A percentile compares a stretch with the other conserved stretches of the same genome.
Evolutionary conservation across 2,113 vertebrate species (phyloP).

Genomic region (Notechis scutatus): DNA sequence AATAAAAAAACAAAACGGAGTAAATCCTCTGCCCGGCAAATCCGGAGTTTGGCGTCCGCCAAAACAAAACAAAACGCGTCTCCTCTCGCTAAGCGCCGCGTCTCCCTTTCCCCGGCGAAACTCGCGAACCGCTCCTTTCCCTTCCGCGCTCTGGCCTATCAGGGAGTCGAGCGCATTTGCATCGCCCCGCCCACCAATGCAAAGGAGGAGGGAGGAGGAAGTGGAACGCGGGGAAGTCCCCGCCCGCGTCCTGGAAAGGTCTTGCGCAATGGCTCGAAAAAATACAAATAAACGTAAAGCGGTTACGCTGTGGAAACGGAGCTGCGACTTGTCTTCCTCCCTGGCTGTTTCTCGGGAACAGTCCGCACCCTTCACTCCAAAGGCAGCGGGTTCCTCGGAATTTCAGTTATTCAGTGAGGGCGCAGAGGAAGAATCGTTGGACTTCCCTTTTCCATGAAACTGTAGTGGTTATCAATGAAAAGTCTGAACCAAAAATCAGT

Average conservation of each 20-base stretch:
- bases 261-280: background rate
- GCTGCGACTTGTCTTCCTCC: background rate
- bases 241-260: background rate
- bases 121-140: background rate
- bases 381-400: background rate
- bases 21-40: background rate
- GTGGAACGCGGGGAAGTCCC: background rate
- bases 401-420: background rate
- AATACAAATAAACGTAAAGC: background rate
- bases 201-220: slow-evolving; percentile 9
- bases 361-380: background rate
- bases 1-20: background rate
- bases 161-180: background rate
- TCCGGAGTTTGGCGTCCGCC: background rate
- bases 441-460: background rate
- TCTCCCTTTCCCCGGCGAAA: too few relatives aligned
- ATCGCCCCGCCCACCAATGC: background rate
- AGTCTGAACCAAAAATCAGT: background rate
- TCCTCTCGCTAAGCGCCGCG: background rate
- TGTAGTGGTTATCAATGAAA: background rate
- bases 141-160: background rate
- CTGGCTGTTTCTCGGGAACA: background rate
- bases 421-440: background rate
- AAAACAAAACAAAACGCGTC: background rate
- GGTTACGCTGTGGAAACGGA: background rate